Base-by-base conservation (phyloP, 2,888 invertebrate species). In the Hemaris fuciformis region DNA sequence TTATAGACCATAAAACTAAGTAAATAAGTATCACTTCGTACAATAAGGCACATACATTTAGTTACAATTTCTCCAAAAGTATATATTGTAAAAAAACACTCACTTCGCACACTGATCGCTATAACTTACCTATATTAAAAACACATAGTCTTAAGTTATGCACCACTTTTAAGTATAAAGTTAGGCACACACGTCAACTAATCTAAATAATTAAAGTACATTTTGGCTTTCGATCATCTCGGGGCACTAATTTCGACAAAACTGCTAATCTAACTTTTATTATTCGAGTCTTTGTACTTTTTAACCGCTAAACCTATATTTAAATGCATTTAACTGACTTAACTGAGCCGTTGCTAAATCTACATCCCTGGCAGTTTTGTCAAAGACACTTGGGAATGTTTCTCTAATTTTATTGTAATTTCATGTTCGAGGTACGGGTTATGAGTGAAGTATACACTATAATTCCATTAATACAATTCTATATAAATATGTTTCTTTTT, bases 251-350 rank as follows among this genome's bases (percentile, higher is more conserved):
- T 70, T 74, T 73, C 64, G 76, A 81, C 81, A 82, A 84, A 85
- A 84, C 82, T 80, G 81, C 78, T 61, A 70, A 70, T 69, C 61
- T 73, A 71, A 72, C 75, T 73, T 70, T 71, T 68, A 74, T 80
- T 68, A 74, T 80, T 83, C 79, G 81, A 86, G 84, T 87, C 81
- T 89, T 91, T 91, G 89, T 90, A 91, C 90, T 89, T 86, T 78
- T 77, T 70, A 76, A 77, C 79, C 66, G 79, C 84, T 90, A 88
- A 86, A 83, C 70, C 89, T 90, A 91, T 78, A 68, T 79, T 83
- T 91, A 91, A 91, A 91, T 91, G 91, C 91, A 89, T 83, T 83
- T 70, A 75, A 80, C 79, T 81, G 83, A 88, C 84, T 84, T 82
- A 75, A 74, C 75, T 73, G 75, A 84, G 76, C 79, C 75, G 79